These are phyloP conservation scores for Typhlichthys eigenmanni DNA, from an alignment of 2,797 vertebrate species.

Conservation along the genomic window DNA sequence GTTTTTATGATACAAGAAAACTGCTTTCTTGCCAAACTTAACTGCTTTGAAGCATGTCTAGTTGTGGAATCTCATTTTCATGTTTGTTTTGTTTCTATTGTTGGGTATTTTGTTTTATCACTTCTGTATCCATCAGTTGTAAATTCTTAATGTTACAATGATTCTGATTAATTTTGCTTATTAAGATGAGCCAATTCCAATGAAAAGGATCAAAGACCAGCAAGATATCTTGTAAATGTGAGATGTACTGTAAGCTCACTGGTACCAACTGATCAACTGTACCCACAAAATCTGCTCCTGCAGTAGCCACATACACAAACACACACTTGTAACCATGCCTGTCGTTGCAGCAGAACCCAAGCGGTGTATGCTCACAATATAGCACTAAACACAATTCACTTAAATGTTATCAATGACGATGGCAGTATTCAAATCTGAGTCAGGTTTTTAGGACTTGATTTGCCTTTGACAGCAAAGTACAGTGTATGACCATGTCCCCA, in stretches of 20 bases:
- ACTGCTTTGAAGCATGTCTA: constrained; percentile 81
- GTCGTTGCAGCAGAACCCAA: constrained; percentile 57
- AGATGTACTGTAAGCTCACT: constrained; percentile 67
- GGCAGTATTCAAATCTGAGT: constrained; percentile 64
- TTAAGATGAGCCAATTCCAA: constrained; percentile 74
- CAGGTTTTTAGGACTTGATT: constrained; percentile 29
- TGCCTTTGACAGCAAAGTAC: constrained; percentile 7
- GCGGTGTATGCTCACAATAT: constrained; percentile 48
- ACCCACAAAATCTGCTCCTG: constrained; percentile 48
- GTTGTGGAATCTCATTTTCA: constrained; percentile 74
- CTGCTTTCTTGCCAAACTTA: constrained; percentile 84
- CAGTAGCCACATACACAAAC: constrained; percentile 53
- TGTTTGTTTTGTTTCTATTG: constrained; percentile 67
- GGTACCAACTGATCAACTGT: constrained; percentile 77
- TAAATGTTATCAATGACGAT: constrained; percentile 52
- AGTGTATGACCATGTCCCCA: constrained; percentile 12
- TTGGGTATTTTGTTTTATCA: constrained; percentile 76
- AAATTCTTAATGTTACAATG: constrained; percentile 69
- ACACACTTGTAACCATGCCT: constrained; percentile 52
- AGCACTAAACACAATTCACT: constrained; percentile 61
- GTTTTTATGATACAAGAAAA: constrained; percentile 81
- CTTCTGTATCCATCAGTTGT: constrained; percentile 78
- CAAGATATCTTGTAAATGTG: constrained; percentile 66
- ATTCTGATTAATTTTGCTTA: constrained; percentile 70
- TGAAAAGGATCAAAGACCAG: constrained; percentile 73